Conservation (phyloP, 2,113 vertebrate genomes). For the Apodemus sylvaticus region DNA sequence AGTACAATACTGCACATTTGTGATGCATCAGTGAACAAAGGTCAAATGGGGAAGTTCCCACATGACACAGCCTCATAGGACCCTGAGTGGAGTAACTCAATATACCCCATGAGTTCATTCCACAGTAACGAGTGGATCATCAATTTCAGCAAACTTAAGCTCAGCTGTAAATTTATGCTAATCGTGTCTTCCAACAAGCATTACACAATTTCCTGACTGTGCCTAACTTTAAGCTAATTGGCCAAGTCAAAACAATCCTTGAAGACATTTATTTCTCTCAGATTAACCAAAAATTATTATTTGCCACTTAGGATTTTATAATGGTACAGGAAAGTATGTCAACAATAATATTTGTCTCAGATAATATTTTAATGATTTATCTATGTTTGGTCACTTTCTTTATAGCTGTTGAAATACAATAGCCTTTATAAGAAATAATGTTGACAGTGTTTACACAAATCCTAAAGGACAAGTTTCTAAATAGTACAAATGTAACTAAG, state of each 20-base stretch:
- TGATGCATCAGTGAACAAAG: slow-evolving; percentile 61
- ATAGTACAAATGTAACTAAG: neutral
- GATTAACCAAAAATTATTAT: slow-evolving; percentile 43
- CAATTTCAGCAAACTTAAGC: slow-evolving; percentile 44
- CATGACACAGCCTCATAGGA: slow-evolving; percentile 30
- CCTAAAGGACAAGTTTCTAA: neutral
- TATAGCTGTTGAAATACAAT: neutral
- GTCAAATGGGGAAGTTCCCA: slow-evolving; percentile 62
- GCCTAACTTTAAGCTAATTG: neutral
- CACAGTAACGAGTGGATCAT: slow-evolving; percentile 41
- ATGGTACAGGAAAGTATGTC: neutral
- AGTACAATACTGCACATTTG: slow-evolving; percentile 61
- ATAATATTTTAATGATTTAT: slow-evolving; percentile 4
- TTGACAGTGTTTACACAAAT: neutral
- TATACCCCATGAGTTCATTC: slow-evolving; percentile 45
- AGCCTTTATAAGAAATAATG: neutral
- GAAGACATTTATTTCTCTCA: slow-evolving; percentile 38
- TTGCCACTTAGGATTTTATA: slow-evolving; percentile 14
- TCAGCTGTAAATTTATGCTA: slow-evolving; percentile 31
- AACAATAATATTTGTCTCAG: neutral
- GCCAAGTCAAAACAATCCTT: neutral
- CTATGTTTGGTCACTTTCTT: slow-evolving; percentile 15
- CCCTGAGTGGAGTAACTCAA: slow-evolving; percentile 57
- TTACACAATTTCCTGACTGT: neutral
- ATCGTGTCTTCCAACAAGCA: neutral